Base-by-base conservation (phyloP, 2,797 vertebrate species). In the Gephyroberyx darwinii region DNA sequence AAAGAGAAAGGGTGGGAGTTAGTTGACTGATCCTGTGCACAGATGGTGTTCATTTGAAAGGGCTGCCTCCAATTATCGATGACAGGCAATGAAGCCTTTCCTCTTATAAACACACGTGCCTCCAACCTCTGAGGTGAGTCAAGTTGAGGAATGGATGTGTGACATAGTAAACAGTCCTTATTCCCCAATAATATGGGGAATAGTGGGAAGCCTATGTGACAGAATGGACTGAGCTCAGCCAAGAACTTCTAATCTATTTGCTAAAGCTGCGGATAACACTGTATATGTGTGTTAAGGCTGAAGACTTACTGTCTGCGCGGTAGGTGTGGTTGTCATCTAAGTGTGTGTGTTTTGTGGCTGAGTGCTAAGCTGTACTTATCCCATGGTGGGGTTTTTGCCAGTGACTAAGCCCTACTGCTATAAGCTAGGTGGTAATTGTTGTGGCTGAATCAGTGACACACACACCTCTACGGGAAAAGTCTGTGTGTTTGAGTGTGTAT, bases 251-350 rank as follows among this genome's bases (percentile, higher is more conserved):
- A 43, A 43, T 43, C 41, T 43, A 8, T 26, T 26, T 35, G 41
- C 41, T 43, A 9, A 43, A 43, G 41, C 41, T 43, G 8, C 4
- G 10, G 41, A 43, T 16, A 12, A 43, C 41, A 12, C 9, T 10
- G 41, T 43, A 9, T 16, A 43, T 2, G 41, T 22, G 22, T 48
- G 53, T 39, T 37, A 10, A 54, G 61, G 69, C 63, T 73, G 78
- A 41, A 77, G 79, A 82, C 82, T 65, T 55, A 17, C 70, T 79
- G 79, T 77, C 83, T 84, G 64, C 71, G 1, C 33, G 59, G 67
- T 61, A 65, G 79, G 78, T 74, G 78, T 75, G 72, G 65, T 71
- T 75, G 52, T 64, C 60, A 52, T 65, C 33, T 31, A 47, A 57
- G 65, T 52, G 65, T 62, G 57, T 20, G 58, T 54, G 52, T 54